These are phyloP conservation scores for Bathynomus jamesi DNA, from an alignment of 1,140 invertebrate species.

Conservation along the genomic window DNA sequence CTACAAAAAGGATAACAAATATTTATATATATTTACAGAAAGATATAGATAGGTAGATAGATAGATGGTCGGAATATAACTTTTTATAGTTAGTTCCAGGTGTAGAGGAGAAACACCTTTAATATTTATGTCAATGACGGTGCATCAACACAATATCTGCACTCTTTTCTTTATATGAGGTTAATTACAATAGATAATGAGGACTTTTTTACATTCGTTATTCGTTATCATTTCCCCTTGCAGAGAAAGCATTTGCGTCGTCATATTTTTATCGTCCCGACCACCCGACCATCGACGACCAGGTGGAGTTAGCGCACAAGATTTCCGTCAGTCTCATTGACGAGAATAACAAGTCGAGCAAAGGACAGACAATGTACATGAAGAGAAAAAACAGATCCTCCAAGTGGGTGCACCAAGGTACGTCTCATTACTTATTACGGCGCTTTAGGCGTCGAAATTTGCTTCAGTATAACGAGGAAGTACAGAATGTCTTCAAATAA, in stretches of 20 bases:
- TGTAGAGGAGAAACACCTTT: too few species aligned
- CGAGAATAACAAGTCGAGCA: constrained; percentile 79
- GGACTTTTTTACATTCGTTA: too few species aligned
- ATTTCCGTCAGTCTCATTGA: constrained; percentile 88
- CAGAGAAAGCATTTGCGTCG: constrained; percentile 83
- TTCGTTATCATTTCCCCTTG: too few species aligned
- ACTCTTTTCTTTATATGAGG: too few species aligned
- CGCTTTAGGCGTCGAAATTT: neutral
- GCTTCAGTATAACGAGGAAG: neutral
- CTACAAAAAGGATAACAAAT: too few species aligned
- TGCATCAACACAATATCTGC: too few species aligned
- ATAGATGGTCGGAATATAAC: too few species aligned
- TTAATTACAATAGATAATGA: too few species aligned
- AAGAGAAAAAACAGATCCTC: constrained; percentile 84
- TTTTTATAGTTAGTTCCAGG: too few species aligned
- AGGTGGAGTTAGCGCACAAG: constrained; percentile 79
- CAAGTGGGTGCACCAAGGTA: constrained; percentile 88
- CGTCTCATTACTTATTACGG: constrained; percentile 33
- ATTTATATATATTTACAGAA: too few species aligned
- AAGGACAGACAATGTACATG: constrained; percentile 91
- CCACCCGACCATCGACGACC: constrained; percentile 90
- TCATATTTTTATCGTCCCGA: constrained; percentile 85
- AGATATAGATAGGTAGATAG: too few species aligned
- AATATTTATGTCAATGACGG: too few species aligned
- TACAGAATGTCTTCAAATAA: neutral